Evolutionary conservation across 2,888 invertebrate genomes (phyloP), one percentile per base, ranked within the genome.

Genomic region (Mylabris sibirica): DNA sequence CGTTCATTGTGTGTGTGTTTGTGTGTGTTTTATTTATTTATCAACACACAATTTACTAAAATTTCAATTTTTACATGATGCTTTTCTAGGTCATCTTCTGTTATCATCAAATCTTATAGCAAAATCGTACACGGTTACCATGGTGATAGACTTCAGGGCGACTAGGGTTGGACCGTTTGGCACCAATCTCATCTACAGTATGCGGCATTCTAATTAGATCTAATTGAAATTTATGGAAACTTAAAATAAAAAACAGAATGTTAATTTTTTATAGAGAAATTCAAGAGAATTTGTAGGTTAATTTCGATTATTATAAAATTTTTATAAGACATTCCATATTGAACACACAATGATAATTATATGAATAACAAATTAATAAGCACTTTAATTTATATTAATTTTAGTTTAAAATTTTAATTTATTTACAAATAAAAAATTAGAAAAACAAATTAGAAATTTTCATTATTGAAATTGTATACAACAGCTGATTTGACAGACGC

Each of bases 61-160:
- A 30, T 8, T n/a, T 8, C 4, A 30, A 30, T 30, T 30, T 30
- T 30, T 30, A 30, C 30, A 30, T 30, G 30, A 38, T 41, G n/a
- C 17, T n/a, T 63, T 60, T 49, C 34, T 59, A 44, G 62, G 71
- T 70, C 72, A 69, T 66, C 67, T 63, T 73, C 65, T 69, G 67
- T 62, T 68, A 65, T 66, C 60, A 72, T 73, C 72, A 57, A 24
- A 24, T 72, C 66, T 64, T 67, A 68, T 59, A 44, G 65, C 41
- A 64, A 59, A 64, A 68, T 75, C 75, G 74, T 71, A 73, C 30
- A 30, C 30, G 71, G 84, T 84, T 84, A 78, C 81, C 82, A 84
- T 84, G 82, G 78, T 76, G 78, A 84, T 81, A 83, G 84, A 84
- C 84, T 80, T 76, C 70, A 76, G 73, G 84, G 83, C 84, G 84